phyloP scores from a whole-genome alignment of 2,888 invertebrate genomes.

The Eupithecia abbreviata region DNA sequence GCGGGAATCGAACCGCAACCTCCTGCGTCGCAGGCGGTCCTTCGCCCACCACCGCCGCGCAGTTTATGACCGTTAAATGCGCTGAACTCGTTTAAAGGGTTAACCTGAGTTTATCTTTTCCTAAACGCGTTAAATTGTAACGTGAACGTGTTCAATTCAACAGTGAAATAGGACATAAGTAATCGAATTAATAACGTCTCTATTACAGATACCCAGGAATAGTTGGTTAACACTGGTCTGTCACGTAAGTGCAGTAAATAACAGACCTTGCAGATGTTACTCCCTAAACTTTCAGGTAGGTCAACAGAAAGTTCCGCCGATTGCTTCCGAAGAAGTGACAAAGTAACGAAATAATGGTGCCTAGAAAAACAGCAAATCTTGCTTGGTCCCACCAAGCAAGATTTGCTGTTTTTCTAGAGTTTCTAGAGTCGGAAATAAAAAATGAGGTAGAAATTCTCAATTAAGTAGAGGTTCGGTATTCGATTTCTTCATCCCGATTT shows the following conservation, averaged over 20 bases:
- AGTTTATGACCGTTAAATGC: too few species aligned
- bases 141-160: too few species aligned
- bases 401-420: too few species aligned
- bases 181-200: neutral
- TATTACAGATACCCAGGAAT: neutral
- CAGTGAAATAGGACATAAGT: neutral
- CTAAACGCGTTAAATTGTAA: too few species aligned
- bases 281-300: slow-evolving; percentile 17
- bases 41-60: too few species aligned
- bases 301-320: slow-evolving; percentile 5
- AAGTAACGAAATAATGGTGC: slow-evolving; percentile 10
- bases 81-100: too few species aligned
- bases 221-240: slow-evolving; percentile 4
- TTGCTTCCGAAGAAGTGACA: slow-evolving; percentile 10
- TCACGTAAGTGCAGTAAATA: slow-evolving; percentile 16
- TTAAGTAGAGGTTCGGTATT: neutral
- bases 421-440: neutral
- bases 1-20: too few species aligned
- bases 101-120: too few species aligned
- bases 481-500: neutral
- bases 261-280: slow-evolving; percentile 11
- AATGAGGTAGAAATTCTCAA: neutral
- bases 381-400: too few species aligned
- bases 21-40: too few species aligned
- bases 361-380: slow-evolving; percentile 6